Base-by-base conservation (phyloP, 2,113 vertebrate species). In the Passer montanus region DNA sequence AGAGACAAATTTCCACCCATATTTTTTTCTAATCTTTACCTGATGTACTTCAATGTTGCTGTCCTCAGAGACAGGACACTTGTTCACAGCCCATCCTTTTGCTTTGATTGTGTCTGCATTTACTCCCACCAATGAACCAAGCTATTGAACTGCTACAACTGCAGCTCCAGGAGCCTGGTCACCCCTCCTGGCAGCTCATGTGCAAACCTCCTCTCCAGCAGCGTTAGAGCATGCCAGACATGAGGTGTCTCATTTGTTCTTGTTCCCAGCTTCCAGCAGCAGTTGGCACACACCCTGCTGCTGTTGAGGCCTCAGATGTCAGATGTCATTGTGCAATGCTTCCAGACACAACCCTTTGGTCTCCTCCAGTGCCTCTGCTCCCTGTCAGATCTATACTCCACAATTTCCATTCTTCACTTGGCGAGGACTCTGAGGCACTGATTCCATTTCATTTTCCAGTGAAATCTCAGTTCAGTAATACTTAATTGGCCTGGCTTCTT, bases 361-460 rank as follows among this genome's bases (percentile, higher is more conserved):
- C 67, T 93, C 46, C 39, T 69, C 24, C 55, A 63, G 39, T 47
- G 41, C 9, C 63, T 91, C 78, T 88, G 43, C 63, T 87, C 46
- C 63, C 91, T 84, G 23, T 94, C 59, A 96, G 93, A 66, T 18
- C 30, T 47, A 85, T 63, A 30, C 8, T 87, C 72, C 47, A 56
- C 5, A 21, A 83, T 93, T 93, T 95, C 55, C 50, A 73, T 94
- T 88, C 67, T 93, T 95, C 75, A 41, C 27, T 89, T 94, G 82
- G 90, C 90, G 80, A 79, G 26, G 21, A 67, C 28, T 21, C 46
- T 83, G 30, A n/a, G 2, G 21, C 33, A 62, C 53, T 80, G 13
- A 50, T 87, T 83, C 67, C 30, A 67, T 79, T 93, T 49, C 27
- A 79, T 91, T 95, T 95, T 94, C 74, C 93, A 95, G 46, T 66